Percentiles rank a stretch among this genome's conserved stretches.
Evolutionary conservation across 1,140 invertebrate genomes (phyloP).

Genomic region (Mizuhopecten yessoensis): DNA sequence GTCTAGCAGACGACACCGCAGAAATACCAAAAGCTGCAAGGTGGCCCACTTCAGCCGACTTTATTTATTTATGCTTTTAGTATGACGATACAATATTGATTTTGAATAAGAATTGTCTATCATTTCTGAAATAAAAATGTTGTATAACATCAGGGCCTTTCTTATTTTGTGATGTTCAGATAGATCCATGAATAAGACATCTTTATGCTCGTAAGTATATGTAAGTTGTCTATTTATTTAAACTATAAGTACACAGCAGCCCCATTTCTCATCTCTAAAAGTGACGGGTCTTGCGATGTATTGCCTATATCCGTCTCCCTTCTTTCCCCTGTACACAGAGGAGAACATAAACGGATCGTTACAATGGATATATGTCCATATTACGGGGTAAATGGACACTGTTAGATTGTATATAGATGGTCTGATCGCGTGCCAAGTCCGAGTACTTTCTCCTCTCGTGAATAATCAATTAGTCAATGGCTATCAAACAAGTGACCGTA

Average conservation of each 20-base stretch:
- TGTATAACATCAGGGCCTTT: too few relatives aligned
- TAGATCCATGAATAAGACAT: too few relatives aligned
- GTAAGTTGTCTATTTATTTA: background rate
- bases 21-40: too few relatives aligned
- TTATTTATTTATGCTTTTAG: too few relatives aligned
- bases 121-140: too few relatives aligned
- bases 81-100: too few relatives aligned
- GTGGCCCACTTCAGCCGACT: too few relatives aligned
- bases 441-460: background rate
- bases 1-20: too few relatives aligned
- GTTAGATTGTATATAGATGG: background rate
- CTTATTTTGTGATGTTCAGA: too few relatives aligned
- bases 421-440: conserved; percentile 30
- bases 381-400: background rate
- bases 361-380: background rate
- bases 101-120: too few relatives aligned
- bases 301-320: background rate
- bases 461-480: conserved; percentile 20
- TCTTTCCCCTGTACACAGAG: background rate
- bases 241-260: background rate
- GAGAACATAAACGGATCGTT: background rate
- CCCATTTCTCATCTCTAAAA: background rate
- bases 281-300: background rate
- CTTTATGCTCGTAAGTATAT: too few relatives aligned
- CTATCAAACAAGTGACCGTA: conserved; percentile 23